Base-by-base conservation (phyloP, 2,113 vertebrate genomes). In the Paradoxurus hermaphroditus region DNA sequence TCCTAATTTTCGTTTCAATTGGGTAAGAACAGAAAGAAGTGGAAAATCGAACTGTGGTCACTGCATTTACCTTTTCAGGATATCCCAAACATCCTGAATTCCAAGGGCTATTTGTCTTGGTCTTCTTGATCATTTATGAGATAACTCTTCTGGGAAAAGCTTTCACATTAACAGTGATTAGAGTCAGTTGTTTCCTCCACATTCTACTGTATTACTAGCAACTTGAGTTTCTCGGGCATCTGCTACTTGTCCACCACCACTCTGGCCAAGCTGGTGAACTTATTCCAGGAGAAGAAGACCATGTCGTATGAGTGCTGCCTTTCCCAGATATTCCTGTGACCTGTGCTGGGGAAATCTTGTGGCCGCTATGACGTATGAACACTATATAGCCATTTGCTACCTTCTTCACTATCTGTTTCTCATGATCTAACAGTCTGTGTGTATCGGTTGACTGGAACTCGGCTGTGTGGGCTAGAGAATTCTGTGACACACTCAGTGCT, bases 311-410 rank as follows among this genome's bases (percentile, higher is more conserved):
- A 97, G 2, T 73, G 93, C 9, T 96, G 84, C 84, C 59, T 97
- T 19, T 86, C 97, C 31, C 95, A 97, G 87, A 4, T 97, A 2
- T 95, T 96, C 46, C 29, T 31, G 15, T 95, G 3, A 79, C 78
- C 1, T 94, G 90, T 44, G 53, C 68, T 12, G 88, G 96, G 3
- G 4, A 85, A 75, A 62, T 86, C 19, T 46, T 97, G 0, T 53
- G 91, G 91, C 95, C 5, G 65, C 91, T 39, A 97, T 97, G 97
- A 94, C 97, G 36, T 97, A 98, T 92, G 97, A 98, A 59, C 73
- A 72, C 39, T 97, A 78, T 23, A 93, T 93, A 8, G 97, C 97
- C 83, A 98, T 97, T 62, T 95, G 95, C 31, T 34, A 41, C 11
- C 95, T 96, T 36, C 82, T 97, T 41, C 94, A 73, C 4, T 98